These are phyloP conservation scores for Aptenodytes forsteri DNA, from an alignment of 2,113 vertebrate species.

Conservation along the genomic window DNA sequence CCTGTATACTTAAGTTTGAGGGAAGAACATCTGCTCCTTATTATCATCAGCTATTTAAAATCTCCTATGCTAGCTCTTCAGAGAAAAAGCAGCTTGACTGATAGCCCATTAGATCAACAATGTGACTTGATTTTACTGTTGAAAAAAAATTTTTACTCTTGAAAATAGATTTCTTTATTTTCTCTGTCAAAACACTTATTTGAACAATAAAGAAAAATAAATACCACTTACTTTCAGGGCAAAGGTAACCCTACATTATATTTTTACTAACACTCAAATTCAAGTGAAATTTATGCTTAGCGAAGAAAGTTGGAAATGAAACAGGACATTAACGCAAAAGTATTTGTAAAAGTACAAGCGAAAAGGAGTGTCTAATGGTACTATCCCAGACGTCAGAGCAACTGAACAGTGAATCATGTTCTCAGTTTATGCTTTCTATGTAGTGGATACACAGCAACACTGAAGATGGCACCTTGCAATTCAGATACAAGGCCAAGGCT, in stretches of 20 bases:
- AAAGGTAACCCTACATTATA: background rate
- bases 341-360: background rate
- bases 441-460: background rate
- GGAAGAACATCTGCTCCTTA: background rate
- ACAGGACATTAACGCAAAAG: background rate
- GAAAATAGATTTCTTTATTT: constrained; percentile 31
- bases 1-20: background rate
- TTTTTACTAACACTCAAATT: background rate
- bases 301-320: background rate
- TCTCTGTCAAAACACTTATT: background rate
- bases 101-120: constrained; percentile 9
- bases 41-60: constrained; percentile 6
- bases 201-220: constrained; percentile 5
- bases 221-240: background rate
- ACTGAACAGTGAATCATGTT: background rate
- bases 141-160: background rate
- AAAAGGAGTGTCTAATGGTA: background rate
- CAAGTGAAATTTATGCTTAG: background rate
- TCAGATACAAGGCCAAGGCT: background rate
- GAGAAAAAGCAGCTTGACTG: background rate
- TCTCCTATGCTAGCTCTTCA: background rate
- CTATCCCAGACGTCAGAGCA: background rate
- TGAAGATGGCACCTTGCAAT: background rate
- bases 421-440: background rate
- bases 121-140: background rate